Conservation (phyloP, 2,888 invertebrate species). For the Agrotis ipsilon region DNA sequence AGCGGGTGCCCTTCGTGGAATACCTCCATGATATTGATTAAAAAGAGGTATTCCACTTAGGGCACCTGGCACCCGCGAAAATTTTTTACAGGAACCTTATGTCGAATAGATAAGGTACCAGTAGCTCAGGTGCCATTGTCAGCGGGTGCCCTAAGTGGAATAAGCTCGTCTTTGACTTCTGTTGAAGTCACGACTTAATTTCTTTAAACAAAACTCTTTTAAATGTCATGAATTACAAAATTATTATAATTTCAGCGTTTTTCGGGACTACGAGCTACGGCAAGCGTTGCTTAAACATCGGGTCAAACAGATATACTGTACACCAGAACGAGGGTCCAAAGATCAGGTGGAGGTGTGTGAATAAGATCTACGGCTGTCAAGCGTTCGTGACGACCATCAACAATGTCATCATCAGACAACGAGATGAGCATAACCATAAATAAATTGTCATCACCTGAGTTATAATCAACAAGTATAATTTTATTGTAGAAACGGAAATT, state of each 20-base stretch:
- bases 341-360: conserved; percentile 80
- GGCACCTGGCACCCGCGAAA: too few species aligned
- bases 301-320: conserved; percentile 75
- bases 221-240: conserved; percentile 5
- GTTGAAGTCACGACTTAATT: too few species aligned
- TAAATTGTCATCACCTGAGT: not conserved
- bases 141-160: too few species aligned
- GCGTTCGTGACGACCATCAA: conserved; percentile 79
- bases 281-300: conserved; percentile 80
- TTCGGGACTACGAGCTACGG: conserved; percentile 79
- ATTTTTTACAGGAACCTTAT: too few species aligned
- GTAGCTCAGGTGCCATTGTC: too few species aligned
- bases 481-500: not conserved
- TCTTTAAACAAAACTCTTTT: not conserved
- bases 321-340: conserved; percentile 84
- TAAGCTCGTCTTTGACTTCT: not conserved
- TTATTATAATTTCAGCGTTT: conserved; percentile 69
- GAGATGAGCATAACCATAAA: conserved; percentile 75
- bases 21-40: not conserved
- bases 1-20: too few species aligned
- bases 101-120: too few species aligned
- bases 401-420: conserved; percentile 69
- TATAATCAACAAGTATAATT: not conserved
- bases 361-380: conserved; percentile 74
- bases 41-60: too few species aligned